A percentile compares a stretch with the other conserved stretches of the same genome.
Evolutionary conservation across 2,113 vertebrate species (phyloP).

Genomic region (Xiphophorus hellerii): DNA sequence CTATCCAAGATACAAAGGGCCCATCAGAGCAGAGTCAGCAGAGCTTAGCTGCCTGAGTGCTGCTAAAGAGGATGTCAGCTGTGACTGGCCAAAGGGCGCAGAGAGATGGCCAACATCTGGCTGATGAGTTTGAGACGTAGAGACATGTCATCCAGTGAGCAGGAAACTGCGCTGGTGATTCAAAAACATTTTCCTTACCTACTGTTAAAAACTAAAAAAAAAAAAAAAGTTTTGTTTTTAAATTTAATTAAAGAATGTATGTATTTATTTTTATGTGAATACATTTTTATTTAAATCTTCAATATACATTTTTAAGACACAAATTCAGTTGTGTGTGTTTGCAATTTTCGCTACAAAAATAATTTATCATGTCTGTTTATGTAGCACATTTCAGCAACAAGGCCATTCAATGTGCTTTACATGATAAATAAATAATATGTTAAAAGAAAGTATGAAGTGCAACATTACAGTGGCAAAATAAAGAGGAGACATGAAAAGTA

Average conservation of each 20-base stretch:
- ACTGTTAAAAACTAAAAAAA: too few relatives aligned
- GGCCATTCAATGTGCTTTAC: too few relatives aligned
- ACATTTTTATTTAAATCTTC: background rate
- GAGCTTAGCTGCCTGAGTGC: conserved; percentile 39
- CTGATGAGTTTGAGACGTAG: conserved; percentile 36
- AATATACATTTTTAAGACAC: background rate
- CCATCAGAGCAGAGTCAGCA: conserved; percentile 57
- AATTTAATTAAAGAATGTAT: too few relatives aligned
- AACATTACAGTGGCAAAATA: too few relatives aligned
- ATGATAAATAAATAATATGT: too few relatives aligned
- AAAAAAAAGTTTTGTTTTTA: background rate
- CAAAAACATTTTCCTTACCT: background rate
- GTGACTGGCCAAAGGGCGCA: conserved; percentile 62
- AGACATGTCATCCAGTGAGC: conserved; percentile 8
- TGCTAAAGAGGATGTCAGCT: conserved; percentile 66
- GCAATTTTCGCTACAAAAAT: background rate
- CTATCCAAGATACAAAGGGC: conserved; percentile 38
- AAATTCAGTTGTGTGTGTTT: background rate
- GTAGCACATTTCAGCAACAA: too few relatives aligned
- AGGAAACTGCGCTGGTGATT: conserved; percentile 14
- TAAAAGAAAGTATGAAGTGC: too few relatives aligned
- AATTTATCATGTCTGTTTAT: too few relatives aligned
- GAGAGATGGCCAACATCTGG: conserved; percentile 57
- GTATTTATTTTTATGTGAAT: background rate
- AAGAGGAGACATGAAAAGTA: too few relatives aligned